phyloP scores from a whole-genome alignment of 2,888 invertebrate species.

The Hyppa rectilinea region DNA sequence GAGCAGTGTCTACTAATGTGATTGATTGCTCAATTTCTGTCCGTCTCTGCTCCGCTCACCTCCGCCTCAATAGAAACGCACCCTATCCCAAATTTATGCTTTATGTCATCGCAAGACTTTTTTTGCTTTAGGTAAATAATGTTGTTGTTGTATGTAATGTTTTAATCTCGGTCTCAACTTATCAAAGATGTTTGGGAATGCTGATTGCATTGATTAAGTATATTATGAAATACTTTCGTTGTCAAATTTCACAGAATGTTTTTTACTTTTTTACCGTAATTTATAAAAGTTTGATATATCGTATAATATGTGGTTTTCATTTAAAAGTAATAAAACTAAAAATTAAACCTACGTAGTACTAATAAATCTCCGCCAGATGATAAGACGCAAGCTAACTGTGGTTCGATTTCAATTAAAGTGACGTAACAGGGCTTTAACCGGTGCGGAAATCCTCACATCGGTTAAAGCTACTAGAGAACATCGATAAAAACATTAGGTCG shows the following conservation, averaged over 20 bases:
- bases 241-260: background rate
- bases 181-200: background rate
- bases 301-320: background rate
- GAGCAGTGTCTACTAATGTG: background rate
- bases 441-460: background rate
- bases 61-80: background rate
- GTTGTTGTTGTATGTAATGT: too few species aligned
- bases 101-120: too few species aligned
- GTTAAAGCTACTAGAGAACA: background rate
- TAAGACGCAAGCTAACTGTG: background rate
- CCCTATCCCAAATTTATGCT: background rate
- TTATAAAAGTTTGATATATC: background rate
- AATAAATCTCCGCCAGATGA: background rate
- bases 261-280: conserved; percentile 16
- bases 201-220: background rate
- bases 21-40: background rate
- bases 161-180: background rate
- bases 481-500: conserved; percentile 19
- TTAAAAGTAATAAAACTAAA: background rate
- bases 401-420: background rate
- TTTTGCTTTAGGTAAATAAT: too few species aligned
- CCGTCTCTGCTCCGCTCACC: background rate
- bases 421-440: background rate
- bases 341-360: too few species aligned
- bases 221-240: background rate